phyloP scores from a whole-genome alignment of 2,888 invertebrate species.

The Cryptosula pallasiana region DNA sequence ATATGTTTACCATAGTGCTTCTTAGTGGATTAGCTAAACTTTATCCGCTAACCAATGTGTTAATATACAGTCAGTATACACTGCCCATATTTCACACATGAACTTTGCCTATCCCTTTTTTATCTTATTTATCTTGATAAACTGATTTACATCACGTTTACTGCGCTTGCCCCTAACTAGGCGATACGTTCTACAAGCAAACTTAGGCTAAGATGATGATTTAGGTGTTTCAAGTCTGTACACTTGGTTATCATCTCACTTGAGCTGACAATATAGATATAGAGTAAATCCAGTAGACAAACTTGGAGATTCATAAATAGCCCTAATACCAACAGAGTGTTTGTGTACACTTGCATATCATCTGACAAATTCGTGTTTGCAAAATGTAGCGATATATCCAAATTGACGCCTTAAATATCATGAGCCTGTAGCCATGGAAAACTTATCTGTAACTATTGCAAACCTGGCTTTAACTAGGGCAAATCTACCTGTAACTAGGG shows the following conservation, averaged over 20 bases:
- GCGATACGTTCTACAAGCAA: background rate
- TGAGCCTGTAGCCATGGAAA: too few species aligned
- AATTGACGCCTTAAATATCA: conserved; percentile 16
- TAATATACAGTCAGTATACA: conserved; percentile 3
- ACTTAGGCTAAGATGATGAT: background rate
- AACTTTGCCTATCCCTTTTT: background rate
- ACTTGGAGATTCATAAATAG: conserved; percentile 10
- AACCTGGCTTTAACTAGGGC: too few species aligned
- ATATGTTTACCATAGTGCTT: conserved; percentile 14
- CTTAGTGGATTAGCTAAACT: conserved; percentile 14
- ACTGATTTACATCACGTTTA: too few species aligned
- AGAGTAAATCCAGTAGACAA: conserved; percentile 1
- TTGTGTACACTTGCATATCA: conserved; percentile 6
- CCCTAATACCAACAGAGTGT: background rate
- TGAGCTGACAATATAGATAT: background rate
- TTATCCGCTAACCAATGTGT: conserved; percentile 6
- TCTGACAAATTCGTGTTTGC: conserved; percentile 18
- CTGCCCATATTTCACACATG: background rate
- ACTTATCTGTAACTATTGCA: too few species aligned
- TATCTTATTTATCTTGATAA: too few species aligned
- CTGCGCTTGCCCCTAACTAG: background rate
- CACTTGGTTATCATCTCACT: conserved; percentile 10
- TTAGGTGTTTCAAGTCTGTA: background rate
- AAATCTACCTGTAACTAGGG: too few species aligned
- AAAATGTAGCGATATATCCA: conserved; percentile 19